phyloP scores from a whole-genome alignment of 37 sponge, comb jelly and placozoan genomes.

The Halisarca cf. caerulea region DNA sequence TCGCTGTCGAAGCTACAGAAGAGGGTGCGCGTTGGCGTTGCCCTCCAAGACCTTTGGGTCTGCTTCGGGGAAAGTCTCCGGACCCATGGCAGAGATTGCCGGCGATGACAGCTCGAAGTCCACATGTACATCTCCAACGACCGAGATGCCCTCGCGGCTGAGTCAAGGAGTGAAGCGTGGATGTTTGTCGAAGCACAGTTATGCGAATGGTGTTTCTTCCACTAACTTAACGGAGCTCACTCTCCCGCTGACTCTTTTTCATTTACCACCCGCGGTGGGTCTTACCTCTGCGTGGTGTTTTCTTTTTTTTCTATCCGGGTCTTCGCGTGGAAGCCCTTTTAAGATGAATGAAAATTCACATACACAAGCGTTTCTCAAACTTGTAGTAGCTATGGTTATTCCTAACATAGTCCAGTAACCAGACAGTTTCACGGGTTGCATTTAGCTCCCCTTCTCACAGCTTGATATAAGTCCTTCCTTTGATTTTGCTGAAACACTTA shows the following conservation, averaged over 20 bases:
- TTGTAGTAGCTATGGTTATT: too few relatives aligned
- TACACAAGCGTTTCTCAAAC: too few relatives aligned
- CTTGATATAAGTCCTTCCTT: too few relatives aligned
- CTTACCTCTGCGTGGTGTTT: too few relatives aligned
- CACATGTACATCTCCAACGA: conserved; percentile 28
- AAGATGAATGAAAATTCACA: too few relatives aligned
- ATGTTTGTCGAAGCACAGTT: conserved; percentile 76
- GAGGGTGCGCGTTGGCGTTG: conserved; percentile 8
- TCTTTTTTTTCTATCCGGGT: too few relatives aligned
- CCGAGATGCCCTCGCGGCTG: conserved; percentile 73
- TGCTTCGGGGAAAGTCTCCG: conserved; percentile 94
- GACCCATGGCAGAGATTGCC: conserved; percentile 86
- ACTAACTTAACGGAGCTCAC: conserved; percentile 90
- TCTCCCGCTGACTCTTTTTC: conserved; percentile 59
- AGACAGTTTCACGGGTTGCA: too few relatives aligned
- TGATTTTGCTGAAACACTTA: too few relatives aligned
- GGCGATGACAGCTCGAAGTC: conserved; percentile 52
- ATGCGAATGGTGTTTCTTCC: conserved; percentile 78
- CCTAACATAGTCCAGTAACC: too few relatives aligned
- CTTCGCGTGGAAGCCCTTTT: too few relatives aligned
- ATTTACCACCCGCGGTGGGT: conserved; percentile 11
- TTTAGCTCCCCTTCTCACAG: too few relatives aligned
- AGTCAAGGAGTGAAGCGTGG: conserved; percentile 54
- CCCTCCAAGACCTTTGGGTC: conserved; percentile 4
- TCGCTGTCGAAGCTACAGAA: conserved; percentile 70